phyloP scores from a whole-genome alignment of 2,888 invertebrate species.

The Lysandra bellargus region DNA sequence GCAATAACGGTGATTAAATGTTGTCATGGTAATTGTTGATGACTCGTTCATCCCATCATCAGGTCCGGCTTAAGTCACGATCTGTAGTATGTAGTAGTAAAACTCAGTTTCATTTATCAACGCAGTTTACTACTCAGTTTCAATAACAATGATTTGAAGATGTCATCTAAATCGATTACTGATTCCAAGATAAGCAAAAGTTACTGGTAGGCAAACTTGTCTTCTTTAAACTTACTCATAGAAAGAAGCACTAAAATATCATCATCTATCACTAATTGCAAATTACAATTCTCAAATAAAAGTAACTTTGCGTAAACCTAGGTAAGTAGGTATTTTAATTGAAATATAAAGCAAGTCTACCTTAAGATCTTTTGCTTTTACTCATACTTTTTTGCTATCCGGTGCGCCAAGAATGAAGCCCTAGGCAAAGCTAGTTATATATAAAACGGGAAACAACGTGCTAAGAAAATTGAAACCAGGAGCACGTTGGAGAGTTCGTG shows the following conservation, averaged over 20 bases:
- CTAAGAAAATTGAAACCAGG: conserved; percentile 24
- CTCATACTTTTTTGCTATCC: neutral
- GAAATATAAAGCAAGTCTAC: no score
- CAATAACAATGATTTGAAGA: neutral
- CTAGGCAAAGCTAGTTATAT: neutral
- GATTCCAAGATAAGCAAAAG: no score
- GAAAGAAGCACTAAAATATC: no score
- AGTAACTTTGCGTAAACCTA: no score
- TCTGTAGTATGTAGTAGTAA: neutral
- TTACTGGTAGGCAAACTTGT: no score
- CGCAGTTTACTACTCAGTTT: neutral
- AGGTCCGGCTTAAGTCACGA: conserved; percentile 13
- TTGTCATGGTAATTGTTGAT: conserved; percentile 30
- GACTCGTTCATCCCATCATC: conserved; percentile 9
- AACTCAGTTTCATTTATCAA: neutral
- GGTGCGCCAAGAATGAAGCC: neutral
- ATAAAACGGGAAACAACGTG: conserved; percentile 24
- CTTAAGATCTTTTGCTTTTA: no score
- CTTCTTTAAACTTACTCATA: no score
- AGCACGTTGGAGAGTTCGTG: conserved; percentile 19
- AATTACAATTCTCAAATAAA: no score
- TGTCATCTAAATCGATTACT: no score
- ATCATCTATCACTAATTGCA: no score
- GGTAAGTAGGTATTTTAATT: no score
- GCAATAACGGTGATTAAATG: conserved; percentile 29